Conservation (phyloP, 1,140 invertebrate genomes). For the Chironomus striatipennis region DNA sequence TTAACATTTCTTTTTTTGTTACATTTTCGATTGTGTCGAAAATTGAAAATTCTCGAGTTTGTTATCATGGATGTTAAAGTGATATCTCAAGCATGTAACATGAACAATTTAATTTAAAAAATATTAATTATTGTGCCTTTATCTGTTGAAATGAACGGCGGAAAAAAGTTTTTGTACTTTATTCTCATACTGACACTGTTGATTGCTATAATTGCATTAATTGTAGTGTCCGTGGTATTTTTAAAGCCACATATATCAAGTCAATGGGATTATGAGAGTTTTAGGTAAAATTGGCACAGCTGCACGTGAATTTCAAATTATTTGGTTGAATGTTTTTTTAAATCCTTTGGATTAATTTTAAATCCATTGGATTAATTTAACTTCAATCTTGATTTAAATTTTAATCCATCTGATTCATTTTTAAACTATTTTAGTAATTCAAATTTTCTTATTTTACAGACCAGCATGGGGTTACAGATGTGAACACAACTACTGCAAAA, state of each 20-base stretch:
- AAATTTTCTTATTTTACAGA: slow-evolving; percentile 28
- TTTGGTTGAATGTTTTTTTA: no score
- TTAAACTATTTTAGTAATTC: neutral
- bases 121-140: no score
- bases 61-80: no score
- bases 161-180: neutral
- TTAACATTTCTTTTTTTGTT: no score
- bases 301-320: no score
- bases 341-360: no score
- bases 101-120: no score
- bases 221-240: neutral
- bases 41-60: no score
- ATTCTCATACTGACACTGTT: neutral
- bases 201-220: neutral
- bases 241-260: neutral
- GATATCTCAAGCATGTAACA: no score
- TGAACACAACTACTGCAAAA: slow-evolving; percentile 44
- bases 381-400: neutral
- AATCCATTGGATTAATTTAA: neutral
- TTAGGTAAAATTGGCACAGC: neutral
- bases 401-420: neutral
- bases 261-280: neutral
- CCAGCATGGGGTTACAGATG: slow-evolving; percentile 49
- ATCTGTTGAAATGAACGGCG: neutral
- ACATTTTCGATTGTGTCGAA: no score